Base-by-base conservation (phyloP, 2,797 vertebrate genomes). In the Pogoniulus pusillus region DNA sequence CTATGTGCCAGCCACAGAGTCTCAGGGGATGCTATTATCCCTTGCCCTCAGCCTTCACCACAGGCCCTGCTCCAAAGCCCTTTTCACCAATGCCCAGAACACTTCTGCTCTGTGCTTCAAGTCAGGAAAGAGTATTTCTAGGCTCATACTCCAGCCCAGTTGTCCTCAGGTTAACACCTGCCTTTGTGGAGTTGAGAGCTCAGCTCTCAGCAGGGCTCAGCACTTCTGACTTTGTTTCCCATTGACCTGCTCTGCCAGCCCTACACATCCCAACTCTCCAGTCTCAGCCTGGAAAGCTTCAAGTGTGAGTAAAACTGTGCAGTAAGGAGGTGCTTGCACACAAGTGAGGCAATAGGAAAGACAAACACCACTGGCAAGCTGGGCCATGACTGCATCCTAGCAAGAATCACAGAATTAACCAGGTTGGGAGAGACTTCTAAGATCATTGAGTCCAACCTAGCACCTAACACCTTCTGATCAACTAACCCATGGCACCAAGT, bases 161-260 rank as follows among this genome's bases (percentile, higher is more conserved):
- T 1, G 1, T 41, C 47, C 45, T 37, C 2, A 1, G 34, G 34
- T 22, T 70, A 89, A 82, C 12, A 51, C 37, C n/a, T n/a, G n/a
- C n/a, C 11, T 51, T 29, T 37, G 23, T 5, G 0, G 3, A 32
- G 22, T 20, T 2, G 1, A 70, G 11, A 70, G 3, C 3, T 22
- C 62, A 64, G 18, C 37, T 73, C 23, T n/a, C 62, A 47, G 51
- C 19, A 80, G 11, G 6, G 9, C 59, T 80, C 54, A 43, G 7
- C 4, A 29, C 55, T 64, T 76, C 85, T 83, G 20, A 26, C 29
- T 64, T 37, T n/a, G n/a, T n/a, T n/a, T n/a, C n/a, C 57, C 57
- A 47, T 24, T 80, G 69, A 23, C 60, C 10, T 55, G 27, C 47
- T 30, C 24, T 1, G 0, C 4, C 41, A 53, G 35, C 57, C 47